Conservation (phyloP, 2,797 vertebrate genomes). For the Labeo calbasu region DNA sequence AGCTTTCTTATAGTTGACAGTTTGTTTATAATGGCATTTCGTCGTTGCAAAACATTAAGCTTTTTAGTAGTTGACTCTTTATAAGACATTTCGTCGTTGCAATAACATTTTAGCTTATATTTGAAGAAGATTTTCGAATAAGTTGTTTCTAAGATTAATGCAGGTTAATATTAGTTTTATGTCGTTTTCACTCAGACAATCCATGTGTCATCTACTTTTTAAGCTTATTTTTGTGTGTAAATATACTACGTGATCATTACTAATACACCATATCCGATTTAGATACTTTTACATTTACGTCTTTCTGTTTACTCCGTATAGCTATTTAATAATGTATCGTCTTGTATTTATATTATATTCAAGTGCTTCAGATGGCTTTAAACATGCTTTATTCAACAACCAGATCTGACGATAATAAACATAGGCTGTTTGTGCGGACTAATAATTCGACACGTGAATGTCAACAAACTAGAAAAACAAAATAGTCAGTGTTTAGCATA, state of each 20-base stretch:
- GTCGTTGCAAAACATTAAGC: too few species aligned
- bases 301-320: background rate
- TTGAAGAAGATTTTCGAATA: too few species aligned
- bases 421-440: background rate
- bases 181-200: background rate
- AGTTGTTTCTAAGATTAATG: background rate
- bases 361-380: background rate
- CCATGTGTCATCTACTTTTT: background rate
- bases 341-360: background rate
- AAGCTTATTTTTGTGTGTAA: slow-evolving; percentile 1
- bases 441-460: background rate
- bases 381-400: background rate
- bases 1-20: too few species aligned
- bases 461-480: background rate
- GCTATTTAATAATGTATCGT: background rate
- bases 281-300: too few species aligned
- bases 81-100: too few species aligned
- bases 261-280: background rate
- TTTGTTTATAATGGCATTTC: too few species aligned
- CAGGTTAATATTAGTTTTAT: background rate
- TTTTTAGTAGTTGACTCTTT: too few species aligned
- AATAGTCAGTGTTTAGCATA: background rate
- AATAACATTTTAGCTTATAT: too few species aligned
- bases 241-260: background rate
- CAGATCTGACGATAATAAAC: background rate